Conservation (phyloP, 1,140 invertebrate genomes). For the Drosophila rufa region DNA sequence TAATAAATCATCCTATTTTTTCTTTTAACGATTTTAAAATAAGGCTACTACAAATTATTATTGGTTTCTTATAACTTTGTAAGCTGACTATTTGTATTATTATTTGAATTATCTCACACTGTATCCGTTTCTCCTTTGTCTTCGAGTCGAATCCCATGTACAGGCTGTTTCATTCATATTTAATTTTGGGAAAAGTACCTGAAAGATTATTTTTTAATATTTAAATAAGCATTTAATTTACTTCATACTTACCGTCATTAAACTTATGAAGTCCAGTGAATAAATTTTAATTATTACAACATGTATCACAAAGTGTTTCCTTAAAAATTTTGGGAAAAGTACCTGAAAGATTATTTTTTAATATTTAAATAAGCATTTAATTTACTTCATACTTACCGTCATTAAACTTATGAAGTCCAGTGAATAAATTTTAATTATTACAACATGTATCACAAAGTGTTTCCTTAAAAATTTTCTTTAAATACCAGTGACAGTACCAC, state of each 20-base stretch:
- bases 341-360: neutral
- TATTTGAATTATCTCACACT: neutral
- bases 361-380: neutral
- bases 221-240: no score
- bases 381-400: neutral
- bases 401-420: no score
- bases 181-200: neutral
- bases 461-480: neutral
- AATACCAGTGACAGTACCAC: neutral
- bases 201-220: neutral
- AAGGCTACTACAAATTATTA: no score
- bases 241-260: neutral
- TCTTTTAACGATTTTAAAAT: neutral
- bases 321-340: neutral
- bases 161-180: neutral
- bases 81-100: no score
- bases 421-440: neutral
- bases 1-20: no score
- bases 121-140: neutral
- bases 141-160: neutral
- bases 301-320: neutral
- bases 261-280: no score
- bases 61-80: neutral
- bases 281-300: neutral
- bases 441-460: neutral